Base-by-base conservation (phyloP, 1,140 invertebrate species). In the Gonatopus flavifemur region DNA sequence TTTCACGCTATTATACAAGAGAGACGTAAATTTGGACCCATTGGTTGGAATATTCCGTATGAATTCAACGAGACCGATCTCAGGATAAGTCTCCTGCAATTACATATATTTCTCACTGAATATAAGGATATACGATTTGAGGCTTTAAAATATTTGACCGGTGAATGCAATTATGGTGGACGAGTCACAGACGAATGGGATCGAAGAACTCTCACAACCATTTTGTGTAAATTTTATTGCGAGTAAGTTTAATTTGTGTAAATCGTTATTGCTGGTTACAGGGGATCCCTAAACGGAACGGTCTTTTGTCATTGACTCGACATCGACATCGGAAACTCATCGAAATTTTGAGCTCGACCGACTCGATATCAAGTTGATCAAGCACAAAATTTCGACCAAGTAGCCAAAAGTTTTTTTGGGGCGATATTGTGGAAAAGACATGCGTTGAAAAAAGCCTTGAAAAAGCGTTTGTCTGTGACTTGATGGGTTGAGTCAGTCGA, bases 101-200 rank as follows among this genome's bases (percentile, higher is more conserved):
- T 98, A 2, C 84, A 88, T 52, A 91, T 94, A 77, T 96, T 95
- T 75, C 82, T 95, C 15, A 90, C 96, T 67, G 87, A 94, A 52
- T 91, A 90, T 64, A 81, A 84, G 74, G 86, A 91, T 35, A 85
- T 96, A 0, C 93, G 94, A 66, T 95, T 89, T 69, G 90, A 93
- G 36, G 94, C 94, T 0, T 67, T 98, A 6, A 82, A 85, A 4
- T 98, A 97, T 77, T 74, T 98, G 44, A 95, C 90, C 0, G 94
- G 94, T 8, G 94, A 98, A 79, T 98, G 94, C 68, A 97, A 97
- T 80, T 98, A 98, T 64, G 96, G 96, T 19, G 94, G 96, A 0
- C 83, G 92, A 66, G 93, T 98, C 1, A 97, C 93, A 0, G 94
- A 98, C 67, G 89, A 96, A 64, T 95, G 93, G 90, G 96, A 98